Evolutionary conservation across 92 coral and sea anemone species (phyloP).

Genomic region (Phenganax marumi): DNA sequence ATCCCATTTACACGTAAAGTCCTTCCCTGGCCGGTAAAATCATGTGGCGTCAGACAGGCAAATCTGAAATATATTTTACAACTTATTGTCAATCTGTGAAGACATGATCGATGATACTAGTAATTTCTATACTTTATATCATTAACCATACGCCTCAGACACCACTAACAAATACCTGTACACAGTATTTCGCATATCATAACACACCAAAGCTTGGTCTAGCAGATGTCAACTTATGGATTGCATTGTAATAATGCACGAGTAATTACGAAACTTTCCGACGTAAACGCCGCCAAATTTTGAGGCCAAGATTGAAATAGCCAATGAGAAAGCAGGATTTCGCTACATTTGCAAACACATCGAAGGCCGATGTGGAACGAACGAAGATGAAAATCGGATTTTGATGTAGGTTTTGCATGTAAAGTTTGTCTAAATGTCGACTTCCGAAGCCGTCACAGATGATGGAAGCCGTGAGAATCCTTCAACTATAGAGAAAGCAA

Average conservation of each 20-base stretch:
- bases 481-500: constrained; percentile 32
- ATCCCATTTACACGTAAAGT: no score
- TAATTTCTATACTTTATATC: no score
- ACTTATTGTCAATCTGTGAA: no score
- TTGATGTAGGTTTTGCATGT: constrained; percentile 36
- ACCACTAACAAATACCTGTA: no score
- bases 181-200: no score
- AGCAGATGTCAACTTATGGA: no score
- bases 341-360: constrained; percentile 1
- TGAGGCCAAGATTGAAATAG: constrained; percentile 9
- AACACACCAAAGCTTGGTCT: no score
- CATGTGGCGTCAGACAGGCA: no score
- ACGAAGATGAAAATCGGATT: background rate
- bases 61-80: no score
- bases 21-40: no score
- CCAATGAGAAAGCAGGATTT: constrained; percentile 7
- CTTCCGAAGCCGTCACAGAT: constrained; percentile 58
- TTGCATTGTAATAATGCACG: background rate
- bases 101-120: no score
- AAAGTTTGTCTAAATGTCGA: constrained; percentile 48
- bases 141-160: no score
- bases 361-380: background rate
- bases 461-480: constrained; percentile 60
- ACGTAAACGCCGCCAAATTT: constrained; percentile 39
- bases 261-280: constrained; percentile 1